Evolutionary conservation across 2,888 invertebrate genomes (phyloP).

Genomic region (Epiblema foenella): DNA sequence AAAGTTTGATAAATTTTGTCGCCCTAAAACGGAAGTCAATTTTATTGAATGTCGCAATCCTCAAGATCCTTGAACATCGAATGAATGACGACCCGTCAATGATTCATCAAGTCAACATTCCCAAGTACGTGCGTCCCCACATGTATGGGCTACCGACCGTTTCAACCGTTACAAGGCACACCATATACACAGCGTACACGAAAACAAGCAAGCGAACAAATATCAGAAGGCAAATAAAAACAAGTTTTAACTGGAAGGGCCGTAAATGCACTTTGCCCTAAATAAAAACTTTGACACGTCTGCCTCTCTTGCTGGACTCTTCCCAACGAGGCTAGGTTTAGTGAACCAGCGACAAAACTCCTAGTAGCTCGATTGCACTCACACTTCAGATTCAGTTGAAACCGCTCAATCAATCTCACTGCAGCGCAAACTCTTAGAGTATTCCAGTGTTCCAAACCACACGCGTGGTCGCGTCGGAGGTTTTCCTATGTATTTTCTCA

Average conservation of each 20-base stretch:
- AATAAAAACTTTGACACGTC: background rate
- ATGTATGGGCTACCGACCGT: conserved; percentile 19
- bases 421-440: too few species aligned
- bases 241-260: background rate
- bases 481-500: too few species aligned
- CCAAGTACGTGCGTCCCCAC: conserved; percentile 4
- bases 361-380: too few species aligned
- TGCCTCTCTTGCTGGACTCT: too few species aligned
- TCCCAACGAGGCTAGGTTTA: too few species aligned
- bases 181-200: background rate
- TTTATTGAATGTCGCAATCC: background rate
- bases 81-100: conserved; percentile 16
- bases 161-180: conserved; percentile 17
- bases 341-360: too few species aligned
- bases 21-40: background rate
- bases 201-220: background rate
- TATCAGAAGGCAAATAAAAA: background rate
- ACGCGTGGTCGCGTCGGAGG: too few species aligned
- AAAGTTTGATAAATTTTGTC: background rate
- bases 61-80: background rate
- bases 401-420: too few species aligned
- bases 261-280: background rate
- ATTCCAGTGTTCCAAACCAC: too few species aligned
- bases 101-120: conserved; percentile 15
- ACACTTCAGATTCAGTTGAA: too few species aligned